These are phyloP conservation scores for Germaria angustata DNA, from an alignment of 2,888 invertebrate genomes.

Conservation along the genomic window DNA sequence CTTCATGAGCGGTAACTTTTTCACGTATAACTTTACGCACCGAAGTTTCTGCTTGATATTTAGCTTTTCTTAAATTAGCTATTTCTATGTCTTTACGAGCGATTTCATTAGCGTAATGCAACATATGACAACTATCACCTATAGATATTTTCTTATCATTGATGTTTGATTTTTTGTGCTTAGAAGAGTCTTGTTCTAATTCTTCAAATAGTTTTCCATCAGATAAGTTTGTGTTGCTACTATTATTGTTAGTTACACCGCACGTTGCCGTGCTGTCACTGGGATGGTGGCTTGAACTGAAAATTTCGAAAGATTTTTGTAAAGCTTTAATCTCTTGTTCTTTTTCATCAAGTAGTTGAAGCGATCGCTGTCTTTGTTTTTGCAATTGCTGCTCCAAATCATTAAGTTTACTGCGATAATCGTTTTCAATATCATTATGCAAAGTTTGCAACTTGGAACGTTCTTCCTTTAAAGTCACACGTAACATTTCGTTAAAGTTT, in stretches of 20 bases:
- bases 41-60: conserved; percentile 83
- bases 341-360: conserved; percentile 89
- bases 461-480: conserved; percentile 80
- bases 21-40: conserved; percentile 82
- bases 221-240: conserved; percentile 65
- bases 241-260: neutral
- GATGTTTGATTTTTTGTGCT: conserved; percentile 51
- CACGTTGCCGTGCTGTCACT: neutral
- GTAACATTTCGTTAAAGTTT: conserved; percentile 82
- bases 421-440: conserved; percentile 80
- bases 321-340: conserved; percentile 86
- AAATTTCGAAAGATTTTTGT: conserved; percentile 82
- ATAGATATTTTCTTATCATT: conserved; percentile 76
- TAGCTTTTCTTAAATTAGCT: conserved; percentile 85
- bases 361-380: conserved; percentile 90
- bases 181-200: neutral
- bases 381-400: conserved; percentile 87
- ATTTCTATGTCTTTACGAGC: conserved; percentile 90
- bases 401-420: conserved; percentile 81
- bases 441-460: conserved; percentile 76
- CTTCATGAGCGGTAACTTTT: conserved; percentile 82
- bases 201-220: conserved; percentile 73
- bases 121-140: conserved; percentile 86
- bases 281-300: conserved; percentile 70
- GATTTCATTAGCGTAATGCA: conserved; percentile 91